Evolutionary conservation across 2,888 invertebrate genomes (phyloP), one percentile per base, ranked within the genome.

Genomic region (Ophioninae sp.): DNA sequence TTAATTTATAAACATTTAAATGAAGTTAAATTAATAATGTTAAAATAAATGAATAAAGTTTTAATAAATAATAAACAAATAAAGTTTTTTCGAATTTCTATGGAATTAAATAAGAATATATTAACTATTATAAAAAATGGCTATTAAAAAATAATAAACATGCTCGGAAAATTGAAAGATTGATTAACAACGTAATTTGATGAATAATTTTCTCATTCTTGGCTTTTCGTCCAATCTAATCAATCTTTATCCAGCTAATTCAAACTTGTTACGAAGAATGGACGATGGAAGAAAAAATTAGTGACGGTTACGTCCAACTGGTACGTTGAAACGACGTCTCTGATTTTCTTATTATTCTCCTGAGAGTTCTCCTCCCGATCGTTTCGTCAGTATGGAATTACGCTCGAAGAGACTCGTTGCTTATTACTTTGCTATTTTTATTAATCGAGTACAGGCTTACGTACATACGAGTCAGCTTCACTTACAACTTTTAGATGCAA

Each of bases 391-490:
- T 59, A 59, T 64, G n/a, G 50, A 72, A 67, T 72, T 81, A 57
- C 61, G 76, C 65, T 81, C 59, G 44, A 30, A 8, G 57, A 68
- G 17, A 39, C 21, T 30, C 50, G 21, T 17, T n/a, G 74, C 67
- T 70, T 69, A 70, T 79, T 70, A 74, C 70, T 50, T 72, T 20
- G 56, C 39, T 39, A 50, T 57, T 76, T 59, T 57, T 64, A 72
- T 69, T 61, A 30, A 21, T 37, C 17, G 21, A 41, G 7, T 44
- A 17, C 20, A 39, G 50, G 44, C 7, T 57, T 57, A 17, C 59
- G 17, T 56, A 20, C 23, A 30, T 56, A 57, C 59, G n/a, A 0
- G 37, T 23, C 37, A 61, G 37, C 37, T n/a, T 23, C 37, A 39
- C 23, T 37, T 23, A 17, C 50, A 59, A 41, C 37, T 57, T 57